These are phyloP conservation scores for Drosophila eugracilis DNA, from an alignment of 1,140 invertebrate genomes.

Conservation along the genomic window DNA sequence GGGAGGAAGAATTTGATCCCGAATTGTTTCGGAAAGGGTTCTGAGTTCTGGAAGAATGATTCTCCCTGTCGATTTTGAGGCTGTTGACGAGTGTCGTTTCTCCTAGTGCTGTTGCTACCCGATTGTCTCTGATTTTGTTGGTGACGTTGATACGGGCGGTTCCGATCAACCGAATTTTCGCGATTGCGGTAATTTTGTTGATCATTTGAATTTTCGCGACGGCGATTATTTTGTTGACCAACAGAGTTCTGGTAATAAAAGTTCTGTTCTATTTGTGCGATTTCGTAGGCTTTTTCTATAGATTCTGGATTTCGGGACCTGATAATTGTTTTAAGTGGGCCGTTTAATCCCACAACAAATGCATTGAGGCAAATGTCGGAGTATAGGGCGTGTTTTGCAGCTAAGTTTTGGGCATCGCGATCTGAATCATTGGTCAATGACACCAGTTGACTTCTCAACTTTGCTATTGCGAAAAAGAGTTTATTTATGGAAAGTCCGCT, in stretches of 20 bases:
- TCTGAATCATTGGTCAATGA: too few species aligned
- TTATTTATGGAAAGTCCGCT: conserved; percentile 10
- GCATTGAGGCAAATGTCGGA: too few species aligned
- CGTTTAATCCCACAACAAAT: conserved; percentile 5
- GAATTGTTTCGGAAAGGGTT: conserved; percentile 5
- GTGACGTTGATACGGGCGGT: conserved; percentile 6
- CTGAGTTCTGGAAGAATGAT: background rate
- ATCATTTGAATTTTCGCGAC: too few species aligned
- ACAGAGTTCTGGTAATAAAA: too few species aligned
- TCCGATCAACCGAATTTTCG: too few species aligned
- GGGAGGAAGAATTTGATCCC: background rate
- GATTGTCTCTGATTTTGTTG: conserved; percentile 11
- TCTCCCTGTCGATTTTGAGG: background rate
- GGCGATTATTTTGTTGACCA: too few species aligned
- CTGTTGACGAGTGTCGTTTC: background rate
- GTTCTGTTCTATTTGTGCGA: too few species aligned
- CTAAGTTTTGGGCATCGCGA: too few species aligned
- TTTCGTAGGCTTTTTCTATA: too few species aligned
- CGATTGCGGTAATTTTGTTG: too few species aligned
- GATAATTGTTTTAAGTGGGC: conserved; percentile 3
- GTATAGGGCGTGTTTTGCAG: too few species aligned
- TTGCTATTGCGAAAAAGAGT: conserved; percentile 14
- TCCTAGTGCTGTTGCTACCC: background rate
- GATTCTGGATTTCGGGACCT: background rate
- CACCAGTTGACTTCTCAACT: conserved; percentile 2